Evolutionary conservation across 2,113 vertebrate genomes (phyloP).

Genomic region (Salminus brasiliensis): DNA sequence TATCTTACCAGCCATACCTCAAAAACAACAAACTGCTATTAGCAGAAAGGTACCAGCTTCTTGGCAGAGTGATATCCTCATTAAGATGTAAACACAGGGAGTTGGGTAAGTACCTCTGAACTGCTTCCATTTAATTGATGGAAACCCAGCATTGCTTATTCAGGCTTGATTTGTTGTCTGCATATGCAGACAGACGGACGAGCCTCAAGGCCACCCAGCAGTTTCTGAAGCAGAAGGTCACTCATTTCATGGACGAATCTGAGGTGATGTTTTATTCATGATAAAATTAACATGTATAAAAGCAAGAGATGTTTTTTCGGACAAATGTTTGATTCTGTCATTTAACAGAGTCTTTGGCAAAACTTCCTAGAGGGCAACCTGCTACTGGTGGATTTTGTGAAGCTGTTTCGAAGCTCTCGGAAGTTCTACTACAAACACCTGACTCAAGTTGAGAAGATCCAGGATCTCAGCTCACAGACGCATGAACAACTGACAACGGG

Average conservation of each 20-base stretch:
- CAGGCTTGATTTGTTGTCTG: background rate
- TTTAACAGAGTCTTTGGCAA: slow-evolving; percentile 57
- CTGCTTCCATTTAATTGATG: background rate
- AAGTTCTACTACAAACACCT: slow-evolving; percentile 53
- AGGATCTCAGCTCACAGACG: slow-evolving; percentile 25
- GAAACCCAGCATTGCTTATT: background rate
- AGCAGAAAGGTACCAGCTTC: slow-evolving; percentile 58
- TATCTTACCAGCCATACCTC: slow-evolving; percentile 56
- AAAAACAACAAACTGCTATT: slow-evolving; percentile 57
- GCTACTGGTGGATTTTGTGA: slow-evolving; percentile 50
- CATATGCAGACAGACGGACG: slow-evolving; percentile 3
- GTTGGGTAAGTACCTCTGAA: slow-evolving; percentile 48
- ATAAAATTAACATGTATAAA: background rate
- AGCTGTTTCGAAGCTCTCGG: slow-evolving; percentile 46
- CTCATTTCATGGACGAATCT: slow-evolving; percentile 46
- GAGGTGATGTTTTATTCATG: slow-evolving; percentile 47
- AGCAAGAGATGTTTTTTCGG: background rate
- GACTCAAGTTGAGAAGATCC: slow-evolving; percentile 59
- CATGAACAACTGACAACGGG: background rate
- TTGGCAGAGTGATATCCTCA: slow-evolving; percentile 48
- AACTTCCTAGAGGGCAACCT: slow-evolving; percentile 54
- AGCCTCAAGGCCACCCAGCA: slow-evolving; percentile 28
- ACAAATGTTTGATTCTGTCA: background rate
- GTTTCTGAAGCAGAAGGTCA: slow-evolving; percentile 50
- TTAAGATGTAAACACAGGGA: slow-evolving; percentile 59